A percentile compares a stretch with the other conserved stretches of the same genome.
phyloP scores from a whole-genome alignment of 1,140 invertebrate species.

The Pseudomyrmex flavicornis region DNA sequence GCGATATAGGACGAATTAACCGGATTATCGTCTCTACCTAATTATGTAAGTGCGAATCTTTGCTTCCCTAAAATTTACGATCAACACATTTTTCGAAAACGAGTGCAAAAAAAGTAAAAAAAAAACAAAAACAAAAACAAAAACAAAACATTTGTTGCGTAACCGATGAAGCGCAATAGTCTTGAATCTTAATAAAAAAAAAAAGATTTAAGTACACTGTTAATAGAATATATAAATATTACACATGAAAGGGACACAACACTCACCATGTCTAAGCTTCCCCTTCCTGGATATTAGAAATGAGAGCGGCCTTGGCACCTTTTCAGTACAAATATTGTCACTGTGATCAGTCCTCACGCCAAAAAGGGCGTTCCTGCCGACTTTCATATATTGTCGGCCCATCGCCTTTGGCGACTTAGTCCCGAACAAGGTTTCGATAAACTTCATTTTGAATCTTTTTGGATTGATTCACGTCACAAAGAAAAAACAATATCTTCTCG shows the following conservation, averaged over 20 bases:
- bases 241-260: not conserved
- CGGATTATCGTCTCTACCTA: not conserved
- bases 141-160: too few relatives aligned
- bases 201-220: not conserved
- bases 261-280: conserved; percentile 91
- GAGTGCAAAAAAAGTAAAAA: too few relatives aligned
- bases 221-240: not conserved
- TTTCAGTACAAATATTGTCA: conserved; percentile 82
- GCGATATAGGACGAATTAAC: conserved; percentile 34
- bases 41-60: not conserved
- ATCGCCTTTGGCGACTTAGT: conserved; percentile 82
- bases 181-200: not conserved
- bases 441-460: conserved; percentile 78
- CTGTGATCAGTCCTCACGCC: conserved; percentile 85
- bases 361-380: conserved; percentile 89
- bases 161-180: too few relatives aligned
- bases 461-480: not conserved
- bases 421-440: conserved; percentile 82
- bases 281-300: conserved; percentile 91
- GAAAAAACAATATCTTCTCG: conserved; percentile 14
- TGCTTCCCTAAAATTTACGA: not conserved
- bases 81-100: not conserved
- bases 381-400: conserved; percentile 90
- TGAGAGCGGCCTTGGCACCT: conserved; percentile 88
- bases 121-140: too few relatives aligned